These are phyloP conservation scores for Holacanthus passer DNA, from an alignment of 2,113 vertebrate species.

Conservation along the genomic window DNA sequence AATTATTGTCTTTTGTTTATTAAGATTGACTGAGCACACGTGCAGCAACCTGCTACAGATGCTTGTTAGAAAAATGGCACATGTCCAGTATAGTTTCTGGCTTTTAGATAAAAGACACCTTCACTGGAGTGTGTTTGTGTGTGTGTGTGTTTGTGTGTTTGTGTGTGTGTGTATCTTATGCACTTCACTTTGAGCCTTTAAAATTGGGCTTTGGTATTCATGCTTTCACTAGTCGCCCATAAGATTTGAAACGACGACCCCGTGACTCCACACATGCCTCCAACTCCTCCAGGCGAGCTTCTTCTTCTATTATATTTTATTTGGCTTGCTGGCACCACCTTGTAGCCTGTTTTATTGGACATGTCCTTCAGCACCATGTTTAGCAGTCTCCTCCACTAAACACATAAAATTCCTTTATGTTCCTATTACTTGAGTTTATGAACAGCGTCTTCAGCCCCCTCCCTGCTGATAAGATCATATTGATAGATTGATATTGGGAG, in stretches of 20 bases:
- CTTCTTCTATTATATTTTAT: conserved; percentile 77
- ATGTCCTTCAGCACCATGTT: conserved; percentile 82
- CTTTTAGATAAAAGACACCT: conserved; percentile 34
- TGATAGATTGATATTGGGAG: conserved; percentile 87
- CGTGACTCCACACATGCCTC: conserved; percentile 26
- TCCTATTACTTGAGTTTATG: conserved; percentile 82
- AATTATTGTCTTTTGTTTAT: conserved; percentile 1
- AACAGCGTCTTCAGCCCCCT: conserved; percentile 69
- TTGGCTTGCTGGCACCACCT: conserved; percentile 70
- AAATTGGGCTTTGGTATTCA: conserved; percentile 20
- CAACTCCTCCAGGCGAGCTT: conserved; percentile 24
- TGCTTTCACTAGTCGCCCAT: conserved; percentile 19
- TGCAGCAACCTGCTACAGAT: conserved; percentile 1
- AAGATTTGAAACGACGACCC: conserved; percentile 57
- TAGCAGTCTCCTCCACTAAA: conserved; percentile 78
- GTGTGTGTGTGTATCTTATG: conserved; percentile 14
- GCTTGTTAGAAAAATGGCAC: not conserved
- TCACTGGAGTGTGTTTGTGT: not conserved
- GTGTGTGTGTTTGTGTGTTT: not conserved
- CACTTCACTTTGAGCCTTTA: conserved; percentile 36
- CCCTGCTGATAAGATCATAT: conserved; percentile 82
- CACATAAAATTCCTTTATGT: conserved; percentile 84
- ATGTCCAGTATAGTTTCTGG: not conserved
- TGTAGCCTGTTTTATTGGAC: conserved; percentile 80
- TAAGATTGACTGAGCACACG: not conserved